These are phyloP conservation scores for Malurus elegans DNA, from an alignment of 2,113 vertebrate genomes.

Conservation along the genomic window DNA sequence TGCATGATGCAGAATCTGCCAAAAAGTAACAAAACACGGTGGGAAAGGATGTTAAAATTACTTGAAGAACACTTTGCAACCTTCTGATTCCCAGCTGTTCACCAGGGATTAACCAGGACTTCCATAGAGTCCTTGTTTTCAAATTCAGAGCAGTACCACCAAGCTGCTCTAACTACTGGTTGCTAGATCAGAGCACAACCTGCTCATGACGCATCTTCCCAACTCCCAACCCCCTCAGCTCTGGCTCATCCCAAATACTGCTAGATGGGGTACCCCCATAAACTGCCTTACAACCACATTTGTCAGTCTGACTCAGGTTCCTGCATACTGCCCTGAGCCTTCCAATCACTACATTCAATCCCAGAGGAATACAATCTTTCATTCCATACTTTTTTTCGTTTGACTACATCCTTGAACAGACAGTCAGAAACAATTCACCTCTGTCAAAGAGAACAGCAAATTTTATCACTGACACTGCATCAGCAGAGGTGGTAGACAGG, in stretches of 20 bases:
- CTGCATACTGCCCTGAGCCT: neutral
- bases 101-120: neutral
- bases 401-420: neutral
- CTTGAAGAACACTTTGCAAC: neutral
- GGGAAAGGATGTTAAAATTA: neutral
- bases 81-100: neutral
- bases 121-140: neutral
- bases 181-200: neutral
- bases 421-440: neutral
- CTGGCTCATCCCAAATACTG: neutral
- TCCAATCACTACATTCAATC: neutral
- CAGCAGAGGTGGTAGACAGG: neutral
- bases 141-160: neutral
- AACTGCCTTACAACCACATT: neutral
- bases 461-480: neutral
- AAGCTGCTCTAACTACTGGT: neutral
- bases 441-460: neutral
- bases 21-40: neutral
- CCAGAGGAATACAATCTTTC: neutral
- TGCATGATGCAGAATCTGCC: neutral
- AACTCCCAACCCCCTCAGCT: neutral
- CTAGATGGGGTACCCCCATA: accelerated
- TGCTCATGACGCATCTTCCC: neutral
- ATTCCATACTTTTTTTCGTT: neutral
- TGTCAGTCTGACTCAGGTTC: neutral